phyloP scores from a whole-genome alignment of 1,140 invertebrate genomes.

The Adoxophyes honmai region DNA sequence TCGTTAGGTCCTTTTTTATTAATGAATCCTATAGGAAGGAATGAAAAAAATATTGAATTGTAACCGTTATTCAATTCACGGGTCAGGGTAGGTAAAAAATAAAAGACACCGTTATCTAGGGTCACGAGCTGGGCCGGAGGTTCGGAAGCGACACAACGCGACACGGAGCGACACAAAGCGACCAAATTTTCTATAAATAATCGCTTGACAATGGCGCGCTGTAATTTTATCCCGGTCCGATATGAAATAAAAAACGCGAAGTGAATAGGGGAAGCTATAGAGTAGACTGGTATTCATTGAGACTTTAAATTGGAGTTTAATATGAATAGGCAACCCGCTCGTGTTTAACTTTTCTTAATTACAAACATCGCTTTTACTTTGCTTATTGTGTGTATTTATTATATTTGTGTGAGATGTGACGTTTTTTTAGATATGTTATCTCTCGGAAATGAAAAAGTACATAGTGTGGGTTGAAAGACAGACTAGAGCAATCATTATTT shows the following conservation, averaged over 20 bases:
- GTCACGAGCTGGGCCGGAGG: conserved; percentile 35
- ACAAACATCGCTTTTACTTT: too few species aligned
- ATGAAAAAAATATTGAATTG: background rate
- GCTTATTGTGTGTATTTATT: too few species aligned
- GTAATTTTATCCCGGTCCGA: conserved; percentile 69
- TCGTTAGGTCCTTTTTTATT: too few species aligned
- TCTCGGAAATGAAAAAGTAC: too few species aligned
- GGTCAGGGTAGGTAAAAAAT: conserved; percentile 35
- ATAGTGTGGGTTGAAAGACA: too few species aligned
- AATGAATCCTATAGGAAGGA: too few species aligned
- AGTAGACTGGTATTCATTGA: conserved; percentile 26
- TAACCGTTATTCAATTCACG: conserved; percentile 32
- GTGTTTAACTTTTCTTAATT: too few species aligned
- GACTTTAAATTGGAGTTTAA: too few species aligned
- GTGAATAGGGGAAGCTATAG: conserved; percentile 35
- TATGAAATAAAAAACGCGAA: conserved; percentile 61
- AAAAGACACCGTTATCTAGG: conserved; percentile 31
- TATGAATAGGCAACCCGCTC: too few species aligned
- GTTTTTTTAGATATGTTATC: too few species aligned
- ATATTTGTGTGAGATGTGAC: too few species aligned
- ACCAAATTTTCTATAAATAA: conserved; percentile 75
- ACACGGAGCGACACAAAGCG: conserved; percentile 59
- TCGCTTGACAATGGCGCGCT: conserved; percentile 58
- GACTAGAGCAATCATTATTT: too few species aligned
- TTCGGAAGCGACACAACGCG: conserved; percentile 23